Evolutionary conservation across 2,113 vertebrate genomes (phyloP).

Genomic region (Morone saxatilis): DNA sequence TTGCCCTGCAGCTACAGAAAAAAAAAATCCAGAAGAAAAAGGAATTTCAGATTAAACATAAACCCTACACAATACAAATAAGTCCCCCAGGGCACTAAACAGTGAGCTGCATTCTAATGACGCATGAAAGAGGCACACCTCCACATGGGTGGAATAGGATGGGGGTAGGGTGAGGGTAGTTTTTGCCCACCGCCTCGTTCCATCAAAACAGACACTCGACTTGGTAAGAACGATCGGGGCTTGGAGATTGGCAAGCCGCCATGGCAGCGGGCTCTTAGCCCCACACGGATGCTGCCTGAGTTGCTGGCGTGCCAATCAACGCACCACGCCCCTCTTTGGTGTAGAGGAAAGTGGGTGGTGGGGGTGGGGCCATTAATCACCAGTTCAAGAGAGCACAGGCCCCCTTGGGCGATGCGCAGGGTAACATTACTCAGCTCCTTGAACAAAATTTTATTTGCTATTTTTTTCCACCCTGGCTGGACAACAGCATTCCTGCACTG

Average conservation of each 20-base stretch:
- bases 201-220: slow-evolving; percentile 53
- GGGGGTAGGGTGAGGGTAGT: neutral
- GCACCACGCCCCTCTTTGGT: slow-evolving; percentile 65
- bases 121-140: slow-evolving; percentile 70
- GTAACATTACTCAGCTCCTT: slow-evolving; percentile 74
- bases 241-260: slow-evolving; percentile 67
- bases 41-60: slow-evolving; percentile 89
- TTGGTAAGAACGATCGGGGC: slow-evolving; percentile 55
- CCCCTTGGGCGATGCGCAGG: slow-evolving; percentile 65
- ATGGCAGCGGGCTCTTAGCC: slow-evolving; percentile 34
- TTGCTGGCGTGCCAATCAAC: slow-evolving; percentile 70
- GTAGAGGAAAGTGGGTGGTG: slow-evolving; percentile 74
- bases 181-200: slow-evolving; percentile 53
- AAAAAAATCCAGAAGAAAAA: slow-evolving; percentile 78
- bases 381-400: slow-evolving; percentile 79
- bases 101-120: slow-evolving; percentile 80
- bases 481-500: slow-evolving; percentile 82
- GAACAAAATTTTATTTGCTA: slow-evolving; percentile 71
- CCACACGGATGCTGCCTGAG: slow-evolving; percentile 53
- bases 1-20: slow-evolving; percentile 80
- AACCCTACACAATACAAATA: slow-evolving; percentile 87
- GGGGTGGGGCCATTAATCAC: slow-evolving; percentile 83
- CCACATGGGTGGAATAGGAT: slow-evolving; percentile 14
- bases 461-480: slow-evolving; percentile 77
- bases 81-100: slow-evolving; percentile 87